Base-by-base conservation (phyloP, 2,888 invertebrate species). In the Hetaerina titia region DNA sequence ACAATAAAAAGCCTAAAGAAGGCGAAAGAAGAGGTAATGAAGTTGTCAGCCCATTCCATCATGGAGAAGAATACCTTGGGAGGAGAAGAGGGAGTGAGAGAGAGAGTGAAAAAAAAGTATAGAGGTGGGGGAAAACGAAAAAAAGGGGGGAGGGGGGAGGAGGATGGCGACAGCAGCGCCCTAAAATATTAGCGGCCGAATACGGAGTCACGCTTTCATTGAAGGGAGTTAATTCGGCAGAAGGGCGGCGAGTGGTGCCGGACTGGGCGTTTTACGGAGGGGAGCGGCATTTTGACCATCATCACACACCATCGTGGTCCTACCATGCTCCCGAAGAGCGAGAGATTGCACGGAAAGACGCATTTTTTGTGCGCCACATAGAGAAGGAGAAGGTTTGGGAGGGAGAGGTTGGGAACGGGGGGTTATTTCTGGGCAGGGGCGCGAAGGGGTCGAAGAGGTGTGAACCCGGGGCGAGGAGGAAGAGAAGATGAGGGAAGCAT, bases 151-250 rank as follows among this genome's bases (percentile, higher is more conserved):
- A 31, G n/a, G n/a, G 81, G 22, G 13, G 31, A n/a, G 19, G n/a
- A 89, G 89, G 31, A 89, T 92, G n/a, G 64, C 90, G 63, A 63
- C 94, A 57, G 57, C 90, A 63, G 94, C 95, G 95, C 95, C 95
- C 95, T 95, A 95, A 95, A 95, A 95, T 95, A 96, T 95, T 95
- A 95, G 95, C 95, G 63, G 94, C 57, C 90, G 90, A 63, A 90
- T 63, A 58, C 63, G 60, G n/a, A 31, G 60, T 90, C 90, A 63
- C 90, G 63, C 25, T 58, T 90, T 90, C 90, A 90, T 60, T 90
- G 90, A 63, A 90, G 58, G 63, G 25, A 90, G 90, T 89, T 89
- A 89, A 89, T 89, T 89, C 89, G 58, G 89, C 89, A 57, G 57
- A 57, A 7, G 6, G 19, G 56, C 7, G 56, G 89, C 25, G 31